A percentile compares a stretch with the other conserved stretches of the same genome.
phyloP scores from a whole-genome alignment of 2,888 invertebrate species.

The Stenodera caucasica region DNA sequence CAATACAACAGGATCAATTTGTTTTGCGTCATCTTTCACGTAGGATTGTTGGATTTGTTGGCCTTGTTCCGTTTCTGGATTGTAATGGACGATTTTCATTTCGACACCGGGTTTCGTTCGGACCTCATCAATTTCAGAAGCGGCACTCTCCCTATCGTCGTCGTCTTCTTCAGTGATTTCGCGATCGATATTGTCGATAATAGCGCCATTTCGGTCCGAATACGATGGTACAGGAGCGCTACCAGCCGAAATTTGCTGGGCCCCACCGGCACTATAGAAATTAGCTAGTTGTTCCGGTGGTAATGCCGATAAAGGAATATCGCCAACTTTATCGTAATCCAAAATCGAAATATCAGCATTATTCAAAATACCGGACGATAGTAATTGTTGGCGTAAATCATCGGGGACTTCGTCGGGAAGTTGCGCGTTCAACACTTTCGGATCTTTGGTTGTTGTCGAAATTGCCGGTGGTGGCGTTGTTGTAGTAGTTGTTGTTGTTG shows the following conservation, averaged over 20 bases:
- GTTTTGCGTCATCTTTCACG: slow-evolving; percentile 71
- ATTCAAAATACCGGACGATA: slow-evolving; percentile 82
- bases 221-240: slow-evolving; percentile 72
- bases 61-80: slow-evolving; percentile 74
- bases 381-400: slow-evolving; percentile 77
- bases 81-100: slow-evolving; percentile 83
- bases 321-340: slow-evolving; percentile 87
- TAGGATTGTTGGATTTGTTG: slow-evolving; percentile 72
- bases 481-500: slow-evolving; percentile 59
- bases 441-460: slow-evolving; percentile 57
- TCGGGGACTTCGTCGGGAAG: slow-evolving; percentile 89
- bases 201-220: slow-evolving; percentile 66
- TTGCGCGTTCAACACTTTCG: slow-evolving; percentile 60
- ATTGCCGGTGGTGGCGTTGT: slow-evolving; percentile 56
- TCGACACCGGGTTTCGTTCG: slow-evolving; percentile 65
- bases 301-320: slow-evolving; percentile 78
- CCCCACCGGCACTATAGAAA: slow-evolving; percentile 83
- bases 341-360: slow-evolving; percentile 86
- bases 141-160: slow-evolving; percentile 55
- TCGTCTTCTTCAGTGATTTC: slow-evolving; percentile 48
- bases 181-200: slow-evolving; percentile 58
- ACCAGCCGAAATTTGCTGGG: slow-evolving; percentile 64
- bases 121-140: slow-evolving; percentile 58
- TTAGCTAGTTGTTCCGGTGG: slow-evolving; percentile 86
- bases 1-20: slow-evolving; percentile 73